Percentiles rank a stretch among this genome's conserved stretches.
These are phyloP conservation scores for Ctenosaura bakeri DNA, from an alignment of 2,797 vertebrate species.

Conservation along the genomic window DNA sequence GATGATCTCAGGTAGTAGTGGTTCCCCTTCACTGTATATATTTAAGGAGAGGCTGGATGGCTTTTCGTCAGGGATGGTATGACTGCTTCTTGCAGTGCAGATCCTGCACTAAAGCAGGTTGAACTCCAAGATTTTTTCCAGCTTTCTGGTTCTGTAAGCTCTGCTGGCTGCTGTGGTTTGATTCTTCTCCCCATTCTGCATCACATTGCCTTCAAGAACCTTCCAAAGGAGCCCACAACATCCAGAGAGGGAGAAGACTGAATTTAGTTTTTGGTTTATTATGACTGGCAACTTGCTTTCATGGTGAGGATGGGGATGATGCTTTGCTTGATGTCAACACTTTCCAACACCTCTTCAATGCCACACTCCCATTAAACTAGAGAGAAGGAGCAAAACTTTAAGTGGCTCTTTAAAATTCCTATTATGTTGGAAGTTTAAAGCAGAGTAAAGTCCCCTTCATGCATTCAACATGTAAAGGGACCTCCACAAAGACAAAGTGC, in stretches of 20 bases:
- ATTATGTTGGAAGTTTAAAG: no score
- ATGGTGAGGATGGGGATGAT: neutral
- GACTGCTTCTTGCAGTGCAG: no score
- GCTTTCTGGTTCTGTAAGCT: no score
- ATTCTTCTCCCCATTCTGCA: neutral
- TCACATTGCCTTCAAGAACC: neutral
- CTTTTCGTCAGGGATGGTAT: no score
- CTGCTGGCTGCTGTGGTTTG: neutral
- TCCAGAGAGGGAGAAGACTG: neutral
- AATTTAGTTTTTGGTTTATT: neutral
- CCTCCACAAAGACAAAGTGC: neutral
- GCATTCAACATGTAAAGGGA: neutral
- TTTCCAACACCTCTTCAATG: neutral
- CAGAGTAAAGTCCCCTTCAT: neutral
- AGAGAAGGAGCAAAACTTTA: neutral
- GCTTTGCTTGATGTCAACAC: neutral
- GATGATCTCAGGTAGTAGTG: no score
- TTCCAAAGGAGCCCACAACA: neutral
- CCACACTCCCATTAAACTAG: neutral
- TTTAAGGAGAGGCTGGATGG: no score
- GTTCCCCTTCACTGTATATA: no score
- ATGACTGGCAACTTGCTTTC: neutral
- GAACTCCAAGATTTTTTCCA: no score
- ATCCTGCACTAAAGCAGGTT: no score
- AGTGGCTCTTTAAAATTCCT: no score